Evolutionary conservation across 2,797 vertebrate genomes (phyloP).

Genomic region (Apodemus agrarius): DNA sequence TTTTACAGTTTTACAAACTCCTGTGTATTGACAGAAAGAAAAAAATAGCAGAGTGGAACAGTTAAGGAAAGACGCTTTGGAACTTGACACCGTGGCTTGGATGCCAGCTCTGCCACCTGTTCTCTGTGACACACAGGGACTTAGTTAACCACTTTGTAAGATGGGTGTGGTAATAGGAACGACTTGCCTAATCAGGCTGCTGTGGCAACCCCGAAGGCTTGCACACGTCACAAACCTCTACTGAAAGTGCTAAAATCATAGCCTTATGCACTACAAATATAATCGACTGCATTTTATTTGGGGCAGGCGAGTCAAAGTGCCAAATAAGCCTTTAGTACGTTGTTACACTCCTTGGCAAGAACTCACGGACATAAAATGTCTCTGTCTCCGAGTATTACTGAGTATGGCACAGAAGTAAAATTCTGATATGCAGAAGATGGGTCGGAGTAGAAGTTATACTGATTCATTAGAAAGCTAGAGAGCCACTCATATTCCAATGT

Average conservation of each 20-base stretch:
- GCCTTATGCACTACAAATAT: constrained; percentile 32
- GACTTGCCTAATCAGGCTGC: background rate
- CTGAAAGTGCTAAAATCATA: background rate
- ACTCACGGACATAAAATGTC: background rate
- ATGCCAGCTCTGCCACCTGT: background rate
- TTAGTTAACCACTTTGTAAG: background rate
- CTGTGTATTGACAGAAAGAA: background rate
- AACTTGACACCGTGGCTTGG: background rate
- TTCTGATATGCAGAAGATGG: background rate
- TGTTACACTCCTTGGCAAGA: background rate
- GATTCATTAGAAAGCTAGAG: background rate
- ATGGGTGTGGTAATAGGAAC: background rate
- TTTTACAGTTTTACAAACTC: background rate
- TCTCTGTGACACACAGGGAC: background rate
- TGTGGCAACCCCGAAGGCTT: background rate
- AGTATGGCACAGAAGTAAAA: background rate
- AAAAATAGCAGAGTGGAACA: background rate
- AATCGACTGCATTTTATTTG: background rate
- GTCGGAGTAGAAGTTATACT: background rate
- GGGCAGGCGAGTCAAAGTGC: constrained; percentile 19
- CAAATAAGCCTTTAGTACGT: background rate
- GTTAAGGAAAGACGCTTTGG: background rate
- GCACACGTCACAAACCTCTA: background rate
- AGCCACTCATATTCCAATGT: background rate
- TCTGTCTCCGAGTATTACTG: constrained; percentile 3